phyloP scores from a whole-genome alignment of 2,888 invertebrate species.

The Cyrtodaria siliqua region DNA sequence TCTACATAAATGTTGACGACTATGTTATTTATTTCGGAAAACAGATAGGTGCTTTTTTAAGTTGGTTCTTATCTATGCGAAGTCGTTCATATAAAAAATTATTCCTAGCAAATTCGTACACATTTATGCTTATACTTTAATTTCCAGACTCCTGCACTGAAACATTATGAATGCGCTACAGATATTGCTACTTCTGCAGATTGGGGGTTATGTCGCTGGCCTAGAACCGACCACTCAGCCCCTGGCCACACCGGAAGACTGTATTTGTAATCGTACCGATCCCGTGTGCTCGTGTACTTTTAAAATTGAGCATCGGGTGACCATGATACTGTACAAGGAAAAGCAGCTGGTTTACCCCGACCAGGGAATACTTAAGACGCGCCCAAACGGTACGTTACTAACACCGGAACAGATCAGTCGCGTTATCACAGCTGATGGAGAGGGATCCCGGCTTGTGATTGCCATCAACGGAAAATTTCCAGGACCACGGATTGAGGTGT shows the following conservation, averaged over 20 bases:
- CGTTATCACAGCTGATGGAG: conserved; percentile 68
- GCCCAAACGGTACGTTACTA: neutral
- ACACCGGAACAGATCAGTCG: conserved; percentile 2
- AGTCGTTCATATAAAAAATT: too few species aligned
- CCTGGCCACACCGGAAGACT: conserved; percentile 6
- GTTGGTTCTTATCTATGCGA: too few species aligned
- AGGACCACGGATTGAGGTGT: conserved; percentile 73
- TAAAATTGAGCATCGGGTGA: conserved; percentile 49
- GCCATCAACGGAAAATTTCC: conserved; percentile 72
- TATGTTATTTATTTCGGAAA: too few species aligned
- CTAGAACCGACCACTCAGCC: conserved; percentile 16
- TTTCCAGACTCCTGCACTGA: too few species aligned
- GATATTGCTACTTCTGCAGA: too few species aligned
- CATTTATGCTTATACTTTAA: too few species aligned
- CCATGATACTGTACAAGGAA: conserved; percentile 51
- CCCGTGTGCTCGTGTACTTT: conserved; percentile 50
- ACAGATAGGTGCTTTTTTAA: too few species aligned
- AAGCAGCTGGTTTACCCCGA: conserved; percentile 36
- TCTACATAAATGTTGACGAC: too few species aligned
- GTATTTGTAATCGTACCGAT: conserved; percentile 30
- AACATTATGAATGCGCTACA: too few species aligned
- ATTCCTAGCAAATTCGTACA: too few species aligned
- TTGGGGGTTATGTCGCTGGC: too few species aligned
- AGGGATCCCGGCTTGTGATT: conserved; percentile 61
- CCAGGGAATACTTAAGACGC: conserved; percentile 36